phyloP scores from a whole-genome alignment of 2,797 vertebrate genomes.

The Bradypodion ventrale region DNA sequence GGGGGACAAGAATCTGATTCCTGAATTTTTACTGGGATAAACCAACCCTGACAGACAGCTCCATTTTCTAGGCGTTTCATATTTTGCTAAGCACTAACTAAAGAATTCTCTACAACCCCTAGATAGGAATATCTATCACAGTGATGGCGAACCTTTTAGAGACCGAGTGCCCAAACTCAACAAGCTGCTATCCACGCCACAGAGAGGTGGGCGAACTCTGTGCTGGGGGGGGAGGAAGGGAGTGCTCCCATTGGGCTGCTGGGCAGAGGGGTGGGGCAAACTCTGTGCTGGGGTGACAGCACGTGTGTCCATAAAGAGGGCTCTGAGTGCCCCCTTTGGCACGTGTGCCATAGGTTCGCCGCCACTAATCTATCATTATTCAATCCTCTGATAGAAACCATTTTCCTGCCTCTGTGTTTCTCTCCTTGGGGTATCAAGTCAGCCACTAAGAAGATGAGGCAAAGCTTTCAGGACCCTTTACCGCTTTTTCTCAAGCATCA shows the following conservation, averaged over 20 bases:
- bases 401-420: not conserved
- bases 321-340: no score
- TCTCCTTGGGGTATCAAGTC: no score
- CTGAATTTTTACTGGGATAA: not conserved
- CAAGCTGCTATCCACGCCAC: no score
- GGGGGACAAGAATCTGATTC: not conserved
- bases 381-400: not conserved
- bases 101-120: not conserved
- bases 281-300: no score
- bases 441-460: conserved; percentile 37
- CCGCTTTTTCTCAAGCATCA: not conserved
- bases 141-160: no score
- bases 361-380: not conserved
- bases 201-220: no score
- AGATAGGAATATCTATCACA: not conserved
- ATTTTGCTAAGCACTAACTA: not conserved
- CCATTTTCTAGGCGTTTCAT: not conserved
- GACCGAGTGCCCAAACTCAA: no score
- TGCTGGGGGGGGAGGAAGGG: no score
- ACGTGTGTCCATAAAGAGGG: no score
- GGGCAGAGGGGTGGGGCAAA: no score
- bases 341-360: no score
- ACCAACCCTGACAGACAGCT: not conserved
- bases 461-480: conserved; percentile 53
- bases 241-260: no score